A percentile compares a stretch with the other conserved stretches of the same genome.
These are phyloP conservation scores for Caerostris extrusa DNA, from an alignment of 1,140 invertebrate species.

Conservation along the genomic window DNA sequence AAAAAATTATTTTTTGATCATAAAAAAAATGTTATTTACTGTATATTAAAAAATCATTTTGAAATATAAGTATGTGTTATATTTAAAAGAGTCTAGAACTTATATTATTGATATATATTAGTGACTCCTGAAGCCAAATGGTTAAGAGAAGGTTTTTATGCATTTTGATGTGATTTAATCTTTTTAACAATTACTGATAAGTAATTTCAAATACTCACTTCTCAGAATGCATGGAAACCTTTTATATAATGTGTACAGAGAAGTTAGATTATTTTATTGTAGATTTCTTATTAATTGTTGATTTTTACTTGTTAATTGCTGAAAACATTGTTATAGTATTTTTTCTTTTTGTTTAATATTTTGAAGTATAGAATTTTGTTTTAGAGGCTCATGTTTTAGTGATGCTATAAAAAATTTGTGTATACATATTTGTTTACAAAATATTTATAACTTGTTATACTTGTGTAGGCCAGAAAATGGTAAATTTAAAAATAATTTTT, in stretches of 20 bases:
- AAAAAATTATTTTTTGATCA: no score
- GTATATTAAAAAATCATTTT: no score
- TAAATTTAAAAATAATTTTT: no score
- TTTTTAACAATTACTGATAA: background rate
- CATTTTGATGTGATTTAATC: background rate
- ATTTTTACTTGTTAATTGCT: conserved; percentile 60
- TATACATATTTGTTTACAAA: background rate
- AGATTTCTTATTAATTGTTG: conserved; percentile 65
- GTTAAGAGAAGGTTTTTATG: background rate
- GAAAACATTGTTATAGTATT: conserved; percentile 48
- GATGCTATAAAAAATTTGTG: conserved; percentile 16
- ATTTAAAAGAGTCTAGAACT: background rate
- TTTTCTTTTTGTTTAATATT: conserved; percentile 53
- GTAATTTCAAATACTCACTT: background rate
- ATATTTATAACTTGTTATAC: conserved; percentile 24
- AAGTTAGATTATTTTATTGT: conserved; percentile 62
- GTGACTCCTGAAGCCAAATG: conserved; percentile 11
- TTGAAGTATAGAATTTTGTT: conserved; percentile 44
- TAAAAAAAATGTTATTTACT: no score
- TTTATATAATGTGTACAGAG: conserved; percentile 29
- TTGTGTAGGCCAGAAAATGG: no score
- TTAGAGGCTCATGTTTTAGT: conserved; percentile 47
- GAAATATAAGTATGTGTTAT: background rate
- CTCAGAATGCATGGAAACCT: background rate
- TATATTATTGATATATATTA: background rate